phyloP scores from a whole-genome alignment of 2,113 vertebrate species.

The Odontesthes bonariensis region DNA sequence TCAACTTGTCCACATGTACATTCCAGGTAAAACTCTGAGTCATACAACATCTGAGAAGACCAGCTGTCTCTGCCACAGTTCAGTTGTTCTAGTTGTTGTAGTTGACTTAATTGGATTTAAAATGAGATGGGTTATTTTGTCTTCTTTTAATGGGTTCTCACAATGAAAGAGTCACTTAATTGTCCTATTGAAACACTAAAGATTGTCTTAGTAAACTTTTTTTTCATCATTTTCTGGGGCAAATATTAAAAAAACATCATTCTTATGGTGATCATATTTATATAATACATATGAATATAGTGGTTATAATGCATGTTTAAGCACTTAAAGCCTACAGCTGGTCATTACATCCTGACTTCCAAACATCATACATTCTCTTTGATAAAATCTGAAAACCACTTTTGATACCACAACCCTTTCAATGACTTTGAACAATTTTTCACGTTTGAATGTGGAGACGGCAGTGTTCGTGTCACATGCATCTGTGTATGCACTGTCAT shows the following conservation, averaged over 20 bases:
- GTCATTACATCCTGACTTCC: constrained; percentile 28
- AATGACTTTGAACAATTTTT: constrained; percentile 50
- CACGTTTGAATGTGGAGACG: constrained; percentile 29
- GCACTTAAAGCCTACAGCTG: constrained; percentile 12
- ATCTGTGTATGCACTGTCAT: constrained; percentile 11
- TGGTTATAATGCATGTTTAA: constrained; percentile 24
- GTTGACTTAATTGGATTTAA: neutral
- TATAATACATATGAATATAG: constrained; percentile 11
- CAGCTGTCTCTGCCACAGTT: constrained; percentile 34
- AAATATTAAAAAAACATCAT: constrained; percentile 10
- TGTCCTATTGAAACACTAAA: neutral
- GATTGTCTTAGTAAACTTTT: constrained; percentile 6
- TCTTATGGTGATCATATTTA: constrained; percentile 12
- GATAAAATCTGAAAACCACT: constrained; percentile 58
- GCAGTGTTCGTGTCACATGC: constrained; percentile 12
- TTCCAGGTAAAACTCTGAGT: constrained; percentile 31
- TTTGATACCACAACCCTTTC: constrained; percentile 60
- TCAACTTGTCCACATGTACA: constrained; percentile 27
- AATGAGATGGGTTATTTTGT: constrained; percentile 1
- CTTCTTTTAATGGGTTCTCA: constrained; percentile 11
- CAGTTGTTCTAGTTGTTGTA: neutral
- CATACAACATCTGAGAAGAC: constrained; percentile 34
- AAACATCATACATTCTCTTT: constrained; percentile 43
- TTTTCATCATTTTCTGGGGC: constrained; percentile 11
- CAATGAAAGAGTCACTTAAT: constrained; percentile 6